Evolutionary conservation across 2,888 invertebrate species (phyloP).

Genomic region (Pandemis cinnamomeana): DNA sequence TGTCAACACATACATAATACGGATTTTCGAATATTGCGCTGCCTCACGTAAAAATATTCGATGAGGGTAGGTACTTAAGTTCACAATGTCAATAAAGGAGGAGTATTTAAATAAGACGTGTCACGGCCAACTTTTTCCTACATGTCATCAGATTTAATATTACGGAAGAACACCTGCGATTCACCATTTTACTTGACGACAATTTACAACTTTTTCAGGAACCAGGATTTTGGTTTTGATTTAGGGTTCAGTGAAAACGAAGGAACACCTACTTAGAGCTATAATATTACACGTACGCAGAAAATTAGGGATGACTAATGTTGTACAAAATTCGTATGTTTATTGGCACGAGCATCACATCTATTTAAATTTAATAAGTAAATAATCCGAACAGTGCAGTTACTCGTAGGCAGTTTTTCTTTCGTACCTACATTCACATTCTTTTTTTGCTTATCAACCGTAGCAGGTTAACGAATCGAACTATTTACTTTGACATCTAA

Average conservation of each 20-base stretch:
- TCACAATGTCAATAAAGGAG: constrained; percentile 12
- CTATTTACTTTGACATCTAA: not conserved
- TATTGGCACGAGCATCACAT: no score
- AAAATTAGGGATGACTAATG: no score
- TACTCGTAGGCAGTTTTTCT: not conserved
- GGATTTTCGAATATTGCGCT: not conserved
- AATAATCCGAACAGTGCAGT: not conserved
- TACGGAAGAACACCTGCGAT: constrained; percentile 39
- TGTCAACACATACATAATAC: constrained; percentile 1
- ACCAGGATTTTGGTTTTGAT: not conserved
- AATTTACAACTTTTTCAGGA: not conserved
- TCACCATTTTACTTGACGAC: constrained; percentile 16
- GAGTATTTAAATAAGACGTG: constrained; percentile 47
- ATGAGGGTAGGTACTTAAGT: constrained; percentile 13
- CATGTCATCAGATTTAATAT: constrained; percentile 59
- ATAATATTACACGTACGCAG: no score
- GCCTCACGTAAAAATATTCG: not conserved
- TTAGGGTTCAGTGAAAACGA: not conserved
- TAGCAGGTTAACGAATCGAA: not conserved
- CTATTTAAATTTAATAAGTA: no score
- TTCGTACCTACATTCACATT: not conserved
- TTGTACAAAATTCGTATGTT: no score
- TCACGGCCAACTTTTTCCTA: constrained; percentile 56
- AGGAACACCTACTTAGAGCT: no score
- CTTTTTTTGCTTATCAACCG: not conserved